Evolutionary conservation across 2,888 invertebrate genomes (phyloP), one percentile per base, ranked within the genome.

Genomic region (Amphipyra berbera): DNA sequence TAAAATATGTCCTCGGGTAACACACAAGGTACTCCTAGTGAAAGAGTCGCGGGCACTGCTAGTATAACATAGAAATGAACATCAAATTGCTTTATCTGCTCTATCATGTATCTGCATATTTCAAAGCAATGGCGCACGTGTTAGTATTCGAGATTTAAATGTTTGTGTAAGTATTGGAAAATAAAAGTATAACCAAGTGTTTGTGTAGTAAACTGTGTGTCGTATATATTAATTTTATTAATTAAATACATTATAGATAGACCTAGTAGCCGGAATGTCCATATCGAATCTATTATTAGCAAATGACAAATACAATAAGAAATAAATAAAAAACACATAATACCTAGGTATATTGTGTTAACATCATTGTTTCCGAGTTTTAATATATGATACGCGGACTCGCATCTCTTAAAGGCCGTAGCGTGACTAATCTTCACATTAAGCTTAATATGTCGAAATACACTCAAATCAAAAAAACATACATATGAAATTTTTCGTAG

Each of bases 391-490:
- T 81, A 81, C 79, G 73, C 65, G 71, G 74, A 65, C 78, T 82
- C 70, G 77, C 82, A 78, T 82, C 72, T 84, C 82, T 78, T 74
- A 83, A 88, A 88, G 87, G 86, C 85, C 85, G 83, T 84, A 80
- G 85, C 88, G 87, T 91, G 88, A 90, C 90, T 91, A 90, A 92
- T 90, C 81, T 83, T 76, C 83, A 82, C 87, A 90, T 92, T 89
- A 89, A 86, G 84, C 83, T 88, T 89, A 86, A 90, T 88, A 89
- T 89, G 88, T 88, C 82, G 88, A 89, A 90, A 91, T 87, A 87
- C 79, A 84, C 82, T 88, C 82, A 86, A 85, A 88, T 82, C 82
- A 85, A 21, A 21, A 21, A 21, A 84, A 86, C 84, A 84, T 84
- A 82, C 79, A 81, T 70, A 79, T 73, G 76, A 82, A 86, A 76